Conservation (phyloP, 2,888 invertebrate species). For the Mythimna ferrago region DNA sequence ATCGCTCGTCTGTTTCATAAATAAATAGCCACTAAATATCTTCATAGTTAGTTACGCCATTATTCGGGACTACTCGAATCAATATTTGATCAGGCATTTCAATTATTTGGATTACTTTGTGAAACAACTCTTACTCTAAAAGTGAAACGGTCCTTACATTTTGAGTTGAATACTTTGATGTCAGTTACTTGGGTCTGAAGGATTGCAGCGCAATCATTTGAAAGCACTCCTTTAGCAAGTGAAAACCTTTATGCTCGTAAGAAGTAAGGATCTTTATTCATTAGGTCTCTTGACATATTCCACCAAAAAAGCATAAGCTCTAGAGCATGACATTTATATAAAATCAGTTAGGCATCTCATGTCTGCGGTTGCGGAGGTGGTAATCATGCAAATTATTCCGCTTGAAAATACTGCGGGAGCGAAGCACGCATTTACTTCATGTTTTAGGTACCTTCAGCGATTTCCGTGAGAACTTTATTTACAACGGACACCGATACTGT, state of each 20-base stretch:
- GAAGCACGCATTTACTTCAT: slow-evolving; percentile 30
- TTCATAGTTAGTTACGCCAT: slow-evolving; percentile 27
- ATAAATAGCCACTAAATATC: slow-evolving; percentile 50
- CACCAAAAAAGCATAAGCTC: background rate
- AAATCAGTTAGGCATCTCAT: slow-evolving; percentile 23
- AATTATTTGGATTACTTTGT: slow-evolving; percentile 44
- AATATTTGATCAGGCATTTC: slow-evolving; percentile 50
- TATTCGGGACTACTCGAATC: slow-evolving; percentile 36
- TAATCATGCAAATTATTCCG: slow-evolving; percentile 69
- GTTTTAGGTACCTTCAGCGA: slow-evolving; percentile 6
- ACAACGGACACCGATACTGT: background rate
- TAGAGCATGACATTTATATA: slow-evolving; percentile 37
- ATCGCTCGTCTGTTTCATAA: slow-evolving; percentile 54
- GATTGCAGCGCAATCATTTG: slow-evolving; percentile 4
- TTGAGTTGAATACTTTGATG: slow-evolving; percentile 3
- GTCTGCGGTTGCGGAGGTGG: slow-evolving; percentile 18
- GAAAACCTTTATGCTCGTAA: background rate
- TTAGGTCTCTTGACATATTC: slow-evolving; percentile 26
- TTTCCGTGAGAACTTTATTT: background rate
- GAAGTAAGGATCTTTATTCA: background rate
- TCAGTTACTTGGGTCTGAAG: background rate
- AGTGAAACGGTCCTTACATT: slow-evolving; percentile 1
- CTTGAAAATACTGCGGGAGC: slow-evolving; percentile 57
- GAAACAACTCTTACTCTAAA: slow-evolving; percentile 13
- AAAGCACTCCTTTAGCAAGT: background rate